A percentile compares a stretch with the other conserved stretches of the same genome.
These are phyloP conservation scores for Toxotes chatareus DNA, from an alignment of 2,113 vertebrate genomes.

Conservation along the genomic window DNA sequence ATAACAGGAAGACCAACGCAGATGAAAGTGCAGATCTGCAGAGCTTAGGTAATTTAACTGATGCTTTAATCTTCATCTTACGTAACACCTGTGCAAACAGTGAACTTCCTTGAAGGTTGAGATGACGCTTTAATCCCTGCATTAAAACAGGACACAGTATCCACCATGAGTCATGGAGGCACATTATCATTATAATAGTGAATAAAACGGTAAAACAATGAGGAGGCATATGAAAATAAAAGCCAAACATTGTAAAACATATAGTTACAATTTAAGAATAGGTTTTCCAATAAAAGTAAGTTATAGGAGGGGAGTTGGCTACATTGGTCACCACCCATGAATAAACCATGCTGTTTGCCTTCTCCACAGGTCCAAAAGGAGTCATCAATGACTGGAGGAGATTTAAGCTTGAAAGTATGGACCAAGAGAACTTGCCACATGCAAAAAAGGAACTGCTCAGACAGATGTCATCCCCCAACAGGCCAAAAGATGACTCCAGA, in stretches of 20 bases:
- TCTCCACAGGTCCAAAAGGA: slow-evolving; percentile 92
- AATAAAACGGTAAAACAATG: not conserved
- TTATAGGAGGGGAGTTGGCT: not conserved
- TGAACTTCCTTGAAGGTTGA: slow-evolving; percentile 9
- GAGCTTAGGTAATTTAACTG: slow-evolving; percentile 32
- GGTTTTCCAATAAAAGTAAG: no score
- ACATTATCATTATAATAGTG: no score
- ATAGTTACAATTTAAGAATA: not conserved
- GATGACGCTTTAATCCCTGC: slow-evolving; percentile 48
- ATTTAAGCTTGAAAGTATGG: slow-evolving; percentile 96
- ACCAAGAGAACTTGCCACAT: slow-evolving; percentile 85
- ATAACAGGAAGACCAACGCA: not conserved
- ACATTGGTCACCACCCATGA: not conserved
- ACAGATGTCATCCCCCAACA: slow-evolving; percentile 93
- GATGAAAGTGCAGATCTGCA: not conserved
- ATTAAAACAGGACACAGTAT: slow-evolving; percentile 16
- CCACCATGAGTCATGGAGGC: not conserved
- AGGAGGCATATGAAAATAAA: not conserved
- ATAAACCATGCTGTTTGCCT: not conserved
- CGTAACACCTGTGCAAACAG: slow-evolving; percentile 49
- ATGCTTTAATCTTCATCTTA: slow-evolving; percentile 71
- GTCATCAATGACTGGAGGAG: slow-evolving; percentile 98
- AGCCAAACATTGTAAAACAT: not conserved
- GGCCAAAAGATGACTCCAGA: slow-evolving; percentile 83
- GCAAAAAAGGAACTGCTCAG: slow-evolving; percentile 93